A percentile compares a stretch with the other conserved stretches of the same genome.
Conservation (phyloP, 2,888 invertebrate genomes). For the Ormyrus rosae region DNA sequence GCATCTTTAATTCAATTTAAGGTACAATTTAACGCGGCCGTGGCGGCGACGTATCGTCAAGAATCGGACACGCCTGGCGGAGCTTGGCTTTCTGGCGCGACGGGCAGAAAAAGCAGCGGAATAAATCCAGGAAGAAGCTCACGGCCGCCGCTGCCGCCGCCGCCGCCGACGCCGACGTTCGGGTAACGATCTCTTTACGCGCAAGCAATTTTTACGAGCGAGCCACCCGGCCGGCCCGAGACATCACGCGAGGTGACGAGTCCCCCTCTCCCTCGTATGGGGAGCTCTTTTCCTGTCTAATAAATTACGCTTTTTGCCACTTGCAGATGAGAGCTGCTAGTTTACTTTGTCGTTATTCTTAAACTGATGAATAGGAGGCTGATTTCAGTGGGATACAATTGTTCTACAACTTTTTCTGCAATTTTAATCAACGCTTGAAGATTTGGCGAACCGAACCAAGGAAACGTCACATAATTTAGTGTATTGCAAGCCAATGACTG, state of each 20-base stretch:
- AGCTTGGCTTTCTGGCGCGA: slow-evolving; percentile 58
- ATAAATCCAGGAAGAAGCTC: slow-evolving; percentile 70
- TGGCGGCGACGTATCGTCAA: slow-evolving; percentile 33
- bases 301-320: slow-evolving; percentile 13
- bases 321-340: not conserved
- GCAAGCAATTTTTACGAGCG: slow-evolving; percentile 75
- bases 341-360: too few species aligned
- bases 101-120: slow-evolving; percentile 17
- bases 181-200: slow-evolving; percentile 74
- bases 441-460: too few species aligned
- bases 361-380: too few species aligned
- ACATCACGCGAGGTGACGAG: slow-evolving; percentile 72
- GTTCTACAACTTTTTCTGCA: too few species aligned
- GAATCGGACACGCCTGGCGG: slow-evolving; percentile 61
- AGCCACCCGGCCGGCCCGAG: slow-evolving; percentile 70
- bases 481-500: too few species aligned
- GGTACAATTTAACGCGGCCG: slow-evolving; percentile 46
- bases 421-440: too few species aligned
- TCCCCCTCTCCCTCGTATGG: not conserved
- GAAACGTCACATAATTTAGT: too few species aligned
- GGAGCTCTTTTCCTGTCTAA: not conserved
- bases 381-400: too few species aligned
- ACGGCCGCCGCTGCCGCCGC: slow-evolving; percentile 52
- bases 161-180: slow-evolving; percentile 11
- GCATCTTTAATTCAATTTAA: slow-evolving; percentile 53